phyloP scores from a whole-genome alignment of 2,888 invertebrate species.

The Aquatica leii region DNA sequence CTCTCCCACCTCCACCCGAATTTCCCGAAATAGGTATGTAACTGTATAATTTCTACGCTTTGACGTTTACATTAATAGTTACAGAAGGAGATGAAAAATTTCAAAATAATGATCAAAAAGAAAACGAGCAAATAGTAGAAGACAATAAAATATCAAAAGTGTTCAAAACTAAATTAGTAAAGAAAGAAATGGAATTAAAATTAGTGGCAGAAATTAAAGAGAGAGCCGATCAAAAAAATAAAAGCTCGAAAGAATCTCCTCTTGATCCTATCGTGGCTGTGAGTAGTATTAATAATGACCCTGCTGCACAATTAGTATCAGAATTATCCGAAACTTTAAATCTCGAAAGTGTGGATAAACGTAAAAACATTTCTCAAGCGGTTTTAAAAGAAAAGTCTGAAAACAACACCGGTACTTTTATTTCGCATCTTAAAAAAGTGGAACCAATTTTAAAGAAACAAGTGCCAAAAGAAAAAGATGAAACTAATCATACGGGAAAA shows the following conservation, averaged over 20 bases:
- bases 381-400: conserved; percentile 28
- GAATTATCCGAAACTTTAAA: conserved; percentile 87
- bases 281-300: conserved; percentile 70
- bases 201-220: conserved; percentile 86
- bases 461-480: conserved; percentile 64
- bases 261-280: conserved; percentile 59
- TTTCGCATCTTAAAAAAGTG: conserved; percentile 77
- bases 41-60: neutral
- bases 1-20: conserved; percentile 56
- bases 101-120: conserved; percentile 34
- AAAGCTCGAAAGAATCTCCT: conserved; percentile 65
- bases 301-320: conserved; percentile 81
- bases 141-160: conserved; percentile 57
- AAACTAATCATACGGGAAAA: conserved; percentile 64
- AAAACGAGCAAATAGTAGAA: conserved; percentile 44
- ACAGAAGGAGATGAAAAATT: conserved; percentile 29
- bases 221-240: conserved; percentile 72
- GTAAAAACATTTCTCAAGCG: conserved; percentile 50
- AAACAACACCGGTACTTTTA: conserved; percentile 60
- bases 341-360: conserved; percentile 66
- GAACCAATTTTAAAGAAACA: conserved; percentile 69
- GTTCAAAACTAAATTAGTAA: conserved; percentile 65
- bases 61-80: conserved; percentile 16
- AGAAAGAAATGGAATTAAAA: conserved; percentile 86
- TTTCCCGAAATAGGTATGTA: conserved; percentile 52